A percentile compares a stretch with the other conserved stretches of the same genome.
Evolutionary conservation across 1,140 invertebrate genomes (phyloP).

Genomic region (Macrobrachium rosenbergii): DNA sequence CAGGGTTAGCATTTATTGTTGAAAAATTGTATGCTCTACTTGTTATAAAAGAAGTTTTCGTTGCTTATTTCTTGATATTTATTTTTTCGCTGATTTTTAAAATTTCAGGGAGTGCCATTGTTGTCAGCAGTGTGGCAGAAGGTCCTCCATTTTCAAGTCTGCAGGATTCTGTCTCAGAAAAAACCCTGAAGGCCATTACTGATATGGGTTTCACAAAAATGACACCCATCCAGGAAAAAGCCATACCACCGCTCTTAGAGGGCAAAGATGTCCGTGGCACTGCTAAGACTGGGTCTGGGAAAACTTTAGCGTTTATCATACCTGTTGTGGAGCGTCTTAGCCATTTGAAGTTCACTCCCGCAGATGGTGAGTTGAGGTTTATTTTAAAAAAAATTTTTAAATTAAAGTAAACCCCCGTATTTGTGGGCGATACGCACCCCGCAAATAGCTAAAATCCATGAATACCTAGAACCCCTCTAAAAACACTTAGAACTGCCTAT

Average conservation of each 20-base stretch:
- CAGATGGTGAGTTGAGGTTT: not conserved
- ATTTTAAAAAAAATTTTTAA: not conserved
- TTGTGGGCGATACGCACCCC: too few species aligned
- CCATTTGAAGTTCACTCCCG: slow-evolving; percentile 68
- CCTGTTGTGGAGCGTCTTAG: slow-evolving; percentile 83
- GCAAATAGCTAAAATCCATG: too few species aligned
- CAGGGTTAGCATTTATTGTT: too few species aligned
- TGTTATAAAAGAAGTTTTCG: too few species aligned
- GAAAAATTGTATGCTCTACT: too few species aligned
- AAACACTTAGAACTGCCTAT: too few species aligned
- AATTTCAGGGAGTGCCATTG: too few species aligned
- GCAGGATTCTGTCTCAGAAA: not conserved
- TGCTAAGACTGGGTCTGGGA: slow-evolving; percentile 98
- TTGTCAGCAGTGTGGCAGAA: too few species aligned
- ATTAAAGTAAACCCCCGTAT: not conserved
- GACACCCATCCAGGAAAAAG: slow-evolving; percentile 93
- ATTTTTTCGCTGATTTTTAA: too few species aligned
- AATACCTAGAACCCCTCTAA: too few species aligned
- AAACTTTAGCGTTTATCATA: slow-evolving; percentile 97
- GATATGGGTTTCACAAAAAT: slow-evolving; percentile 81
- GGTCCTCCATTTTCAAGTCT: too few species aligned
- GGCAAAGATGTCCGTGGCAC: slow-evolving; percentile 95
- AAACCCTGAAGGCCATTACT: slow-evolving; percentile 83
- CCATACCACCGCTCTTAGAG: slow-evolving; percentile 84
- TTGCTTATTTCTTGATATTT: too few species aligned